These are phyloP conservation scores for Clanis bilineata DNA, from an alignment of 2,888 invertebrate species.

Conservation along the genomic window DNA sequence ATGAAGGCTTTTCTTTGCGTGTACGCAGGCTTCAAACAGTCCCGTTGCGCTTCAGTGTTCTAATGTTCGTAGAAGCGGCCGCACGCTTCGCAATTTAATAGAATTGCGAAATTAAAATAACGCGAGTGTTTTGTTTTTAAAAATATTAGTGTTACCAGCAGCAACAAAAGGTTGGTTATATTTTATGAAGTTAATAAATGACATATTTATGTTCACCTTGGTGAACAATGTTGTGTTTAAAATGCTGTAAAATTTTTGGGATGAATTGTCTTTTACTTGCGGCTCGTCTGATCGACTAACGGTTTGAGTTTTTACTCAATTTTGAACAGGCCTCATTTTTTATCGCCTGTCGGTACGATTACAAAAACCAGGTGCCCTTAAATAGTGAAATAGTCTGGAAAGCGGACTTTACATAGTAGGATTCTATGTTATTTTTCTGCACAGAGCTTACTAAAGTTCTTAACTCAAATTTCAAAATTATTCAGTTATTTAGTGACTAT, in stretches of 20 bases:
- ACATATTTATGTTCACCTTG: neutral
- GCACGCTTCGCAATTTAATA: neutral
- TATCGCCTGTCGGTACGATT: neutral
- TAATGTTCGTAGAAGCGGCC: neutral
- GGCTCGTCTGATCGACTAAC: slow-evolving; percentile 2
- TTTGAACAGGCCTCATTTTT: neutral
- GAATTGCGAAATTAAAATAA: neutral
- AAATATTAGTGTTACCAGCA: neutral
- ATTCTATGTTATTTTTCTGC: too few relatives aligned
- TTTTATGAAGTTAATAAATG: neutral
- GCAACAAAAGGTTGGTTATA: slow-evolving; percentile 5
- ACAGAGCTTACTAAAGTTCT: too few relatives aligned
- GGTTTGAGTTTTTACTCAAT: slow-evolving; percentile 1
- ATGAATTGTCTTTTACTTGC: neutral
- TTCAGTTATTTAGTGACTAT: too few relatives aligned
- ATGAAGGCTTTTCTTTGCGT: slow-evolving; percentile 12
- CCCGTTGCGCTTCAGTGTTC: slow-evolving; percentile 3
- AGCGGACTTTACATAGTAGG: too few relatives aligned
- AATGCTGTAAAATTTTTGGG: neutral
- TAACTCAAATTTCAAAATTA: too few relatives aligned
- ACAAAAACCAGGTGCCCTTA: neutral
- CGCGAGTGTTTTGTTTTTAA: slow-evolving; percentile 17
- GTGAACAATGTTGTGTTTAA: neutral
- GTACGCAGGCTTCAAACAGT: slow-evolving; percentile 5
- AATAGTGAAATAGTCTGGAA: neutral